phyloP scores from a whole-genome alignment of 2,113 vertebrate species.

The Oenanthe oenanthe region DNA sequence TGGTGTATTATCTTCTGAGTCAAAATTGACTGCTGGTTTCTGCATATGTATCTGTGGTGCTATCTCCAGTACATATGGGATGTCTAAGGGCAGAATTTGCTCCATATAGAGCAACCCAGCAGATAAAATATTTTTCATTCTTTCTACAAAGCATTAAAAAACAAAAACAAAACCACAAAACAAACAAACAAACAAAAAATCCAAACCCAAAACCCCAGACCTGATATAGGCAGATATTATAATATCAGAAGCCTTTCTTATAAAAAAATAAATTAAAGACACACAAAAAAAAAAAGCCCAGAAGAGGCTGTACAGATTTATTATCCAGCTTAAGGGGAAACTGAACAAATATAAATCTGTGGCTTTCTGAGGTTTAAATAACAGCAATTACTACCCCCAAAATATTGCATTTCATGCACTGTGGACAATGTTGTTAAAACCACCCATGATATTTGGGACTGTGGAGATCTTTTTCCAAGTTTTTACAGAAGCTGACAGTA shows the following conservation, averaged over 20 bases:
- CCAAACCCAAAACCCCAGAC: not conserved
- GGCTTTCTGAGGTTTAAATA: conserved; percentile 64
- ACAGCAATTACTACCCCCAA: conserved; percentile 58
- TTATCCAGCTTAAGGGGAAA: conserved; percentile 59
- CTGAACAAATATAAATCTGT: conserved; percentile 42
- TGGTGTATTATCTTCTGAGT: conserved; percentile 79
- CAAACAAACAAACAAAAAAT: not conserved
- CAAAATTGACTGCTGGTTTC: conserved; percentile 78
- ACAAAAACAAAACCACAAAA: not conserved
- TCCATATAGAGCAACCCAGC: conserved; percentile 60
- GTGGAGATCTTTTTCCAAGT: conserved; percentile 6
- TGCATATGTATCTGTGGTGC: conserved; percentile 63
- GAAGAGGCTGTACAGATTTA: conserved; percentile 54
- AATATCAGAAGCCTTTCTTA: conserved; percentile 31
- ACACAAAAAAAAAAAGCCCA: not conserved
- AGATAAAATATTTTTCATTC: conserved; percentile 43
- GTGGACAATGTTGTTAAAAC: conserved; percentile 48
- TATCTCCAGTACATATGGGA: conserved; percentile 66
- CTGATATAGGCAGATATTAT: conserved; percentile 63
- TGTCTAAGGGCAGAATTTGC: conserved; percentile 73
- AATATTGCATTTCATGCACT: conserved; percentile 50
- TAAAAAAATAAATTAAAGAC: not conserved
- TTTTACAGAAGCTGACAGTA: conserved; percentile 38
- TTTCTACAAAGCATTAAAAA: conserved; percentile 40
- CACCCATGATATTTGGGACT: conserved; percentile 41